Evolutionary conservation across 2,888 invertebrate species (phyloP), one percentile per base, ranked within the genome.

Genomic region (Pristionchus fissidentatus): DNA sequence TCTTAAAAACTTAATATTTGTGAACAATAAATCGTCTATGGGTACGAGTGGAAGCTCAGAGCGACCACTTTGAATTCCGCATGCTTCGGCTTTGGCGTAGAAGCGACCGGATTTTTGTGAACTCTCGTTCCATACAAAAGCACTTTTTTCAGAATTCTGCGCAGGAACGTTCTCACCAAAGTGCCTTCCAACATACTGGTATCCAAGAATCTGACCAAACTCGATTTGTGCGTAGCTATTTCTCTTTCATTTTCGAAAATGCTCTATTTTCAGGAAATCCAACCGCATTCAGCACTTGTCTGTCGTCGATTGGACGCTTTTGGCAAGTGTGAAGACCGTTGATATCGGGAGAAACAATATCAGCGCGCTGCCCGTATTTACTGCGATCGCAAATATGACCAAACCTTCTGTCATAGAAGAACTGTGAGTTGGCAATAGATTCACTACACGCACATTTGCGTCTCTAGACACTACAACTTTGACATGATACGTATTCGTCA

Each of bases 391-490:
- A 32, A 0, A 1, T 4, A 15, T 15, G 4, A 43, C 38, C 7
- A 41, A 57, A 15, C 15, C 13, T 10, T 38, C 80, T 19, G 13
- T 32, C 19, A 81, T 81, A 3, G 80, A 81, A n/a, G 80, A 81
- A 62, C 35, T 81, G 80, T 81, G 4, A 81, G 80, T 46, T 7
- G n/a, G n/a, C n/a, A n/a, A n/a, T n/a, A n/a, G n/a, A n/a, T n/a
- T n/a, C n/a, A n/a, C n/a, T n/a, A n/a, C n/a, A n/a, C n/a, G n/a
- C n/a, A n/a, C n/a, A n/a, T n/a, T n/a, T n/a, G n/a, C n/a, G n/a
- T n/a, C n/a, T n/a, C n/a, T n/a, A n/a, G n/a, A n/a, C n/a, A n/a
- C n/a, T n/a, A n/a, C n/a, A n/a, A n/a, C n/a, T n/a, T n/a, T n/a
- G n/a, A n/a, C n/a, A n/a, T n/a, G n/a, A n/a, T n/a, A n/a, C n/a